phyloP scores from a whole-genome alignment of 2,888 invertebrate genomes.

The Drosophila mimica region DNA sequence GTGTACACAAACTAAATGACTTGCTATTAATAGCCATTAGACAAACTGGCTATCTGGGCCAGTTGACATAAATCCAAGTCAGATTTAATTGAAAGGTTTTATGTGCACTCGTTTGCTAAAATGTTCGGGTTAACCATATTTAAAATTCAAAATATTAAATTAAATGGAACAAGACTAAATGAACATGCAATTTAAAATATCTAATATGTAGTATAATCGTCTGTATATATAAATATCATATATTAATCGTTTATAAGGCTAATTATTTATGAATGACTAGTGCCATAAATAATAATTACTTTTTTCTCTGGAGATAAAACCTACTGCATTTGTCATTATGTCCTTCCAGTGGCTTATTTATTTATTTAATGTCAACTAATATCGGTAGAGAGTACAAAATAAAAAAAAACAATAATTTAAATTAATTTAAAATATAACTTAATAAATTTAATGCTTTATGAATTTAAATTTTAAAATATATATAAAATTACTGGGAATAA shows the following conservation, averaged over 20 bases:
- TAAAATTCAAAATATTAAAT: not conserved
- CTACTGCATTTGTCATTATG: not conserved
- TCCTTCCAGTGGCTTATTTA: too few relatives aligned
- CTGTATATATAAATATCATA: not conserved
- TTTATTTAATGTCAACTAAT: too few relatives aligned
- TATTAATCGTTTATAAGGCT: not conserved
- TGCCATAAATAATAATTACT: not conserved
- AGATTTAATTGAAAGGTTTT: not conserved
- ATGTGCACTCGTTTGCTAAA: too few relatives aligned
- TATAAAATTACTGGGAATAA: not conserved
- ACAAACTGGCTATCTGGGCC: not conserved
- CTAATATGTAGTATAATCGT: not conserved
- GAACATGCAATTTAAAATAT: not conserved
- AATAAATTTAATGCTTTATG: not conserved
- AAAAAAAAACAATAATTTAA: not conserved
- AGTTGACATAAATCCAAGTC: not conserved
- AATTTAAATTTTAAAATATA: not conserved
- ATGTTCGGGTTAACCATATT: not conserved
- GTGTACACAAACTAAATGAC: not conserved
- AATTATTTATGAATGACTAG: not conserved
- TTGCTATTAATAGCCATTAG: not conserved
- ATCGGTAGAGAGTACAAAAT: too few relatives aligned
- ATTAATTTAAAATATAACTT: not conserved
- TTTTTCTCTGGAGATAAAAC: not conserved
- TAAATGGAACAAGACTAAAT: not conserved